Conservation (phyloP, 2,888 invertebrate species). For the Coecobrya sp. region DNA sequence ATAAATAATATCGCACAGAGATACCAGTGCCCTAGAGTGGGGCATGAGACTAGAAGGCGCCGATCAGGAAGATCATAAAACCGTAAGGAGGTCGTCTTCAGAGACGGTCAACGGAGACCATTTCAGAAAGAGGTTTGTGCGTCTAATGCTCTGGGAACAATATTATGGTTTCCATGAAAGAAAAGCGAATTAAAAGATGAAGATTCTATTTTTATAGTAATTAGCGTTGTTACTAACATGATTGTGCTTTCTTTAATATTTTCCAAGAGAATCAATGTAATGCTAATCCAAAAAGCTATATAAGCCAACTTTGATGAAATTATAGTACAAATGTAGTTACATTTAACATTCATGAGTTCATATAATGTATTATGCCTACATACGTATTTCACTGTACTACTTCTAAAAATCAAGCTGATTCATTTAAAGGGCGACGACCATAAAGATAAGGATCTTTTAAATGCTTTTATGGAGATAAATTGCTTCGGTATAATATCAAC, state of each 20-base stretch:
- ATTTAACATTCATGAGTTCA: not conserved
- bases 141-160: not conserved
- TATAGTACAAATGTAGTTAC: too few relatives aligned
- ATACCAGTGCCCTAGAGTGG: not conserved
- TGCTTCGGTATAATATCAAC: not conserved
- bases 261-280: too few relatives aligned
- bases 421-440: not conserved
- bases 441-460: constrained; percentile 37
- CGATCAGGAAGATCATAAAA: not conserved
- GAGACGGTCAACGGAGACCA: not conserved
- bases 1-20: not conserved
- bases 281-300: too few relatives aligned
- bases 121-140: not conserved
- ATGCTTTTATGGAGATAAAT: constrained; percentile 49
- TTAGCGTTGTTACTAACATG: too few relatives aligned
- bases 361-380: not conserved
- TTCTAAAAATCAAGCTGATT: not conserved
- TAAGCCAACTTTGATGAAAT: too few relatives aligned
- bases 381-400: not conserved
- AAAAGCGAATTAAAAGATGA: not conserved
- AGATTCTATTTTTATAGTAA: not conserved
- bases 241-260: too few relatives aligned
- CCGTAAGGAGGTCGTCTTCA: not conserved
- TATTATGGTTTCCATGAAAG: not conserved
- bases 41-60: not conserved